Percentiles rank a stretch among this genome's conserved stretches.
Evolutionary conservation across 2,797 vertebrate genomes (phyloP).

Genomic region (Podarcis lilfordi): DNA sequence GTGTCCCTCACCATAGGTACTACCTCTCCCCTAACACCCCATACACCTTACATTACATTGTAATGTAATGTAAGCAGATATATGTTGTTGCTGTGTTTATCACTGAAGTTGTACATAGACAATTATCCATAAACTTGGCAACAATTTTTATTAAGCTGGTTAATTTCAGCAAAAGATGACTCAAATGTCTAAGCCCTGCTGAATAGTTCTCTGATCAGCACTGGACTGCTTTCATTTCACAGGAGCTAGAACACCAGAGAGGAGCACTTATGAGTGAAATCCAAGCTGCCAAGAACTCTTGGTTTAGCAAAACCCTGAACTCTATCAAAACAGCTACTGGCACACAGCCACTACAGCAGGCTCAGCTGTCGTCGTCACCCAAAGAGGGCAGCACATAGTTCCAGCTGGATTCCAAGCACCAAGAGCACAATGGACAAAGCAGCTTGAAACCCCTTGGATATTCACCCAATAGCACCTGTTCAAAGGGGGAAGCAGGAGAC

Average conservation of each 20-base stretch:
- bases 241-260: slow-evolving; percentile 98
- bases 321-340: slow-evolving; percentile 92
- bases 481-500: slow-evolving; percentile 61
- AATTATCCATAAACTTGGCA: too few species aligned
- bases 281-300: slow-evolving; percentile 98
- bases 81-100: not conserved
- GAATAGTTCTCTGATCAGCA: slow-evolving; percentile 23
- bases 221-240: slow-evolving; percentile 66
- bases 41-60: too few species aligned
- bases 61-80: not conserved
- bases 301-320: slow-evolving; percentile 99
- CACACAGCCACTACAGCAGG: slow-evolving; percentile 72
- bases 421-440: slow-evolving; percentile 78
- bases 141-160: not conserved
- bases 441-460: slow-evolving; percentile 37
- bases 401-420: slow-evolving; percentile 36
- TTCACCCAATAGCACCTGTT: slow-evolving; percentile 54
- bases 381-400: slow-evolving; percentile 89
- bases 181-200: slow-evolving; percentile 8
- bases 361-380: slow-evolving; percentile 80
- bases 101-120: not conserved
- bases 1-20: too few species aligned
- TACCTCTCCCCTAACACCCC: too few species aligned
- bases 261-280: slow-evolving; percentile 97
- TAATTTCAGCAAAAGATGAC: slow-evolving; percentile 2